Conservation (phyloP, 2,113 vertebrate genomes). For the Mixornis gularis region DNA sequence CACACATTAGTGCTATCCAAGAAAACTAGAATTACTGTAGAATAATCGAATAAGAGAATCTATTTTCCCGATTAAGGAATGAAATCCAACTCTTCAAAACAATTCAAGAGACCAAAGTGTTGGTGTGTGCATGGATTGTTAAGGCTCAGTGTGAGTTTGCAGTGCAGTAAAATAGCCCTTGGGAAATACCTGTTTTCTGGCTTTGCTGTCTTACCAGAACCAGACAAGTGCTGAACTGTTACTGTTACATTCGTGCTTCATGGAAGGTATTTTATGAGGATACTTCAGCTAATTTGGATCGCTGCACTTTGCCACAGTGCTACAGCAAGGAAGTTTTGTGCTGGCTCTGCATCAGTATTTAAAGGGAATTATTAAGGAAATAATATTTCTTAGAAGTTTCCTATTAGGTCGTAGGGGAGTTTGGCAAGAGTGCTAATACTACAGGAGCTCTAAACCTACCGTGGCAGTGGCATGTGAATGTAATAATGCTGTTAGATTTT, state of each 20-base stretch:
- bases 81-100: neutral
- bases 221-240: neutral
- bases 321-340: neutral
- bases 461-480: neutral
- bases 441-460: neutral
- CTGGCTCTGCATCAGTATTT: neutral
- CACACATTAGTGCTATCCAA: neutral
- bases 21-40: neutral
- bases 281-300: neutral
- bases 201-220: neutral
- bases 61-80: neutral
- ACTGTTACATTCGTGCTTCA: rapidly evolving
- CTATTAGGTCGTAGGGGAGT: neutral
- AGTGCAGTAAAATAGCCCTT: neutral
- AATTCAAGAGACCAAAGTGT: neutral
- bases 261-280: neutral
- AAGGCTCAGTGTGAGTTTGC: neutral
- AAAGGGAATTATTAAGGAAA: neutral
- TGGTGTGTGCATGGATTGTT: neutral
- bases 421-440: neutral
- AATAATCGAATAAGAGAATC: neutral
- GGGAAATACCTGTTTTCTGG: neutral
- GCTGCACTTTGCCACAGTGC: neutral
- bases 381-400: neutral
- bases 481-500: neutral